These are phyloP conservation scores for Drosophila quadrilineata DNA, from an alignment of 1,140 invertebrate genomes.

Conservation along the genomic window DNA sequence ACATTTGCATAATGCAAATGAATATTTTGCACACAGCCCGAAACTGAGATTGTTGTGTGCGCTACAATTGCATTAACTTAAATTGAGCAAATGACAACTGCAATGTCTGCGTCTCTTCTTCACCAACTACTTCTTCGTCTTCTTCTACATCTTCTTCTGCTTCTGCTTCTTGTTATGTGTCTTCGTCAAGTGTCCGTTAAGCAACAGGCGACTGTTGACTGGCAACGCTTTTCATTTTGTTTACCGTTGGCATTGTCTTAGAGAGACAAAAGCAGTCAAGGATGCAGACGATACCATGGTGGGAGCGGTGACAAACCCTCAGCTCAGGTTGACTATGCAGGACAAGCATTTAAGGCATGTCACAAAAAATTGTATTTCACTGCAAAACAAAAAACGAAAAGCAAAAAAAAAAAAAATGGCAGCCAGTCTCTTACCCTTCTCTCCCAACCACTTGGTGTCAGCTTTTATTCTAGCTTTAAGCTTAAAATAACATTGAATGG, in stretches of 20 bases:
- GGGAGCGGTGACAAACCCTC: slow-evolving; percentile 8
- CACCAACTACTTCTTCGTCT: too few relatives aligned
- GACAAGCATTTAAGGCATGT: slow-evolving; percentile 63
- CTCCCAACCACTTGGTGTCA: slow-evolving; percentile 54
- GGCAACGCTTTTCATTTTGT: too few relatives aligned
- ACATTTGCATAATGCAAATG: slow-evolving; percentile 71
- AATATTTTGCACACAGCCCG: slow-evolving; percentile 2
- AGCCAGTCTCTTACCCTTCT: neutral
- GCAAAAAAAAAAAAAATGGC: neutral
- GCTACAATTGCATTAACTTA: slow-evolving; percentile 46
- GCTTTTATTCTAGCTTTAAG: slow-evolving; percentile 66
- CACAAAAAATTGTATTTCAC: slow-evolving; percentile 70
- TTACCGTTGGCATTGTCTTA: too few relatives aligned
- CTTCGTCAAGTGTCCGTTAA: neutral
- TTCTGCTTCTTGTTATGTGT: slow-evolving; percentile 1
- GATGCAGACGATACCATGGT: slow-evolving; percentile 7
- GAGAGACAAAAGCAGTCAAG: slow-evolving; percentile 7
- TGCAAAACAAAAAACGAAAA: slow-evolving; percentile 12
- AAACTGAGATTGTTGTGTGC: slow-evolving; percentile 31
- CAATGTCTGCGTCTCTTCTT: too few relatives aligned
- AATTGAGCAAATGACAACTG: slow-evolving; percentile 42
- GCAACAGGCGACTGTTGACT: slow-evolving; percentile 33
- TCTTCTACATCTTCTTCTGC: too few relatives aligned
- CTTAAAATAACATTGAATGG: slow-evolving; percentile 73
- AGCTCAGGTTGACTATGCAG: slow-evolving; percentile 24